Percentiles rank a stretch among this genome's conserved stretches.
These are phyloP conservation scores for Charanyca ferruginea DNA, from an alignment of 2,888 invertebrate genomes.

Conservation along the genomic window DNA sequence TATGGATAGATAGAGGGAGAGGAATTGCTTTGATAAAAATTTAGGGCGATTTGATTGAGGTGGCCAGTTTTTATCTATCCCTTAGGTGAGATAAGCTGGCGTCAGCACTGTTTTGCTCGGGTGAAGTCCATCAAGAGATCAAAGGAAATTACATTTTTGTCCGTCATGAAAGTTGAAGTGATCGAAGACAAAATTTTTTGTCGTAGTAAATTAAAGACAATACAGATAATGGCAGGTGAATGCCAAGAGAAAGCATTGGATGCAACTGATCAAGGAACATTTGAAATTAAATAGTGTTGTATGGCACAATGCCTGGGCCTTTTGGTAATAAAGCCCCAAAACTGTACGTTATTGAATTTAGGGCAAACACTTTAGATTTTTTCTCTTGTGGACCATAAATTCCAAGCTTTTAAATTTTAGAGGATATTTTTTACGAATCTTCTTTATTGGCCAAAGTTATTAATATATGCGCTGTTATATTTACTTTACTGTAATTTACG, in stretches of 20 bases:
- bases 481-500: constrained; percentile 40
- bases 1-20: constrained; percentile 49
- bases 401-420: constrained; percentile 23
- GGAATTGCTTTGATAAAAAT: constrained; percentile 43
- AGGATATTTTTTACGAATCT: constrained; percentile 38
- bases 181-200: not conserved
- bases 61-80: constrained; percentile 31
- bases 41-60: constrained; percentile 46
- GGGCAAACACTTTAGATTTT: constrained; percentile 8
- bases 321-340: constrained; percentile 17
- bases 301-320: not conserved
- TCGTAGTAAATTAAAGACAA: too few species aligned
- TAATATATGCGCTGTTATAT: constrained; percentile 41
- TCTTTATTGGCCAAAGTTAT: constrained; percentile 33
- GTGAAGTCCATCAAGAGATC: not conserved
- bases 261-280: not conserved
- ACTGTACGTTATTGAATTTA: constrained; percentile 22
- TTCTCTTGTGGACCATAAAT: constrained; percentile 16
- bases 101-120: constrained; percentile 9
- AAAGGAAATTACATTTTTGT: not conserved
- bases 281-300: not conserved
- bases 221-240: too few species aligned
- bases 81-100: not conserved
- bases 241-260: not conserved
- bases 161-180: not conserved